phyloP scores from a whole-genome alignment of 2,797 vertebrate species.

The Smutsia temminckii region DNA sequence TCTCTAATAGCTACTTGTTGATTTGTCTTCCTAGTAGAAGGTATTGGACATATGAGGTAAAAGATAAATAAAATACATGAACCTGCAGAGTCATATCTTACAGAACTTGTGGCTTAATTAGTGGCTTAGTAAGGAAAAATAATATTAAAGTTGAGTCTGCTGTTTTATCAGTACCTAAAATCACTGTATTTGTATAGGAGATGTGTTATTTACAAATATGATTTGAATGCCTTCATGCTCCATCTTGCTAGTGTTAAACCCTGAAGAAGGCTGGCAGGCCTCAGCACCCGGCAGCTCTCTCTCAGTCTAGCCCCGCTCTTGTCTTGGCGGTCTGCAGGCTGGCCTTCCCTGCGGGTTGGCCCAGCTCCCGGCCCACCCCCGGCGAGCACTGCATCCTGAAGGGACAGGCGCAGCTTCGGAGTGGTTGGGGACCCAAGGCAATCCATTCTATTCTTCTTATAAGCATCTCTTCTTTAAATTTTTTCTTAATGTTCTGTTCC shows the following conservation, averaged over 20 bases:
- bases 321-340: background rate
- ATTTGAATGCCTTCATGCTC: accelerated
- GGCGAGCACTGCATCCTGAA: background rate
- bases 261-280: background rate
- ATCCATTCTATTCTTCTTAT: too few relatives aligned
- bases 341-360: too few relatives aligned
- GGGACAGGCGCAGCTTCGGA: accelerated
- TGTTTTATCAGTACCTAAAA: background rate
- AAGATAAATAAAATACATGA: background rate
- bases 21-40: background rate
- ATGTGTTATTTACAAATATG: background rate
- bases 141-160: background rate
- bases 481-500: background rate
- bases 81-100: too few relatives aligned
- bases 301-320: background rate
- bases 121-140: too few relatives aligned
- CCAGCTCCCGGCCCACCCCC: accelerated
- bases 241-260: accelerated
- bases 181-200: background rate
- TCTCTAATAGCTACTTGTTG: background rate
- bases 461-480: background rate
- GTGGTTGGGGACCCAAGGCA: background rate
- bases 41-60: accelerated
- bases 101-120: background rate
- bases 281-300: accelerated